phyloP scores from a whole-genome alignment of 2,113 vertebrate genomes.

The Megaceryle torquata region DNA sequence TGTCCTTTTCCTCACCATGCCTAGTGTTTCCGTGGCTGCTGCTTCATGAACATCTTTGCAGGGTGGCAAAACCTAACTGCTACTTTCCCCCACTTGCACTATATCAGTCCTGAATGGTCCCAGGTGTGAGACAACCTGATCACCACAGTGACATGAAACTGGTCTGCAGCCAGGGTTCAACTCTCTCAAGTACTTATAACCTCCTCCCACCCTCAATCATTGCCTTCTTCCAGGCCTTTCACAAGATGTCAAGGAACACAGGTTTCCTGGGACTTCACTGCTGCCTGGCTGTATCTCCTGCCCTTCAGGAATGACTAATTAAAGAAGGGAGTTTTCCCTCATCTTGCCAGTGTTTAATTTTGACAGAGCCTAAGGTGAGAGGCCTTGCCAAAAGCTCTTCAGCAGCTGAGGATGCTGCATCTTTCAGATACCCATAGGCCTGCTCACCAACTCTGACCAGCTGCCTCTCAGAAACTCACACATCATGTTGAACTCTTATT shows the following conservation, averaged over 20 bases:
- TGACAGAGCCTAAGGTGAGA: neutral
- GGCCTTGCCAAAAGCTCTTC: neutral
- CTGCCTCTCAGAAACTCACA: neutral
- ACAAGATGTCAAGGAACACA: neutral
- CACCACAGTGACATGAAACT: neutral
- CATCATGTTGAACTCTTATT: accelerated
- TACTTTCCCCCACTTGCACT: neutral
- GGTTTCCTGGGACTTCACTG: neutral
- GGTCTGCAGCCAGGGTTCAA: neutral
- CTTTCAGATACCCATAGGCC: neutral
- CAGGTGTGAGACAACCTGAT: neutral
- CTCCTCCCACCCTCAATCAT: neutral
- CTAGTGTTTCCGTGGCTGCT: neutral
- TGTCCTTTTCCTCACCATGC: neutral
- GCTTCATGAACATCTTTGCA: neutral
- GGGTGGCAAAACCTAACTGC: neutral
- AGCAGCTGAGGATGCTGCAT: neutral
- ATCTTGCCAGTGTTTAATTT: neutral
- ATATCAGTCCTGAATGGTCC: neutral
- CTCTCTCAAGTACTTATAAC: neutral
- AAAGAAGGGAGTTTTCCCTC: neutral
- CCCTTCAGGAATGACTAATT: neutral
- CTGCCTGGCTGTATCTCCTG: neutral
- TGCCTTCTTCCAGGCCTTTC: neutral
- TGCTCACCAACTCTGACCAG: neutral